phyloP scores from a whole-genome alignment of 1,140 invertebrate genomes.

The Drosophila miranda region DNA sequence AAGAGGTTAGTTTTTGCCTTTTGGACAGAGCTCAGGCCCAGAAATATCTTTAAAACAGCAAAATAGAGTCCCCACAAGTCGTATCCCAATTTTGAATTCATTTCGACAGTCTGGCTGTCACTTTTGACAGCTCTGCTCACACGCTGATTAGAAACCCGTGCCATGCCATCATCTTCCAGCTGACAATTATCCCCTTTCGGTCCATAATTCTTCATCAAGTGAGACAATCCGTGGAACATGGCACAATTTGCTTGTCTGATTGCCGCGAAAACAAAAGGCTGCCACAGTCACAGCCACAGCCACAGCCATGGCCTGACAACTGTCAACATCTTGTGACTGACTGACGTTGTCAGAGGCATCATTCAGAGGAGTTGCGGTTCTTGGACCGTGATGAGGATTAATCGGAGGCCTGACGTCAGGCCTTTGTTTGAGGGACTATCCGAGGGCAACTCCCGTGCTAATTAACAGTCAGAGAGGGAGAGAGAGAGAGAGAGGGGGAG shows the following conservation, averaged over 20 bases:
- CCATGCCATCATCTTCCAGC: conserved; percentile 18
- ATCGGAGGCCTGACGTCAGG: conserved; percentile 58
- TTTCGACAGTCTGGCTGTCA: too few relatives aligned
- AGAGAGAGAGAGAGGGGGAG: conserved; percentile 34
- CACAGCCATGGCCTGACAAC: conserved; percentile 31
- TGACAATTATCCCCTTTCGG: conserved; percentile 23
- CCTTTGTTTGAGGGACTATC: conserved; percentile 33
- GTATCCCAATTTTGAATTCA: too few relatives aligned
- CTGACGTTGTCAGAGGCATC: conserved; percentile 19
- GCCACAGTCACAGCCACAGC: too few relatives aligned
- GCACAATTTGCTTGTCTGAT: conserved; percentile 43
- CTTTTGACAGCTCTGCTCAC: background rate
- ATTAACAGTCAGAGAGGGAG: conserved; percentile 59
- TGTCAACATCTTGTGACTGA: conserved; percentile 46
- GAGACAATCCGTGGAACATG: conserved; percentile 2
- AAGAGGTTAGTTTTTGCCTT: too few relatives aligned
- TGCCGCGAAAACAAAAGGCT: conserved; percentile 45
- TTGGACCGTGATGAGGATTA: conserved; percentile 42
- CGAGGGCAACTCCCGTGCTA: conserved; percentile 40
- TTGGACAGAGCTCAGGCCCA: too few relatives aligned
- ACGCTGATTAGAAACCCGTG: conserved; percentile 32
- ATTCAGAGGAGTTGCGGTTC: conserved; percentile 29
- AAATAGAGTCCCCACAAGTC: too few relatives aligned
- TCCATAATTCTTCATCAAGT: conserved; percentile 28
- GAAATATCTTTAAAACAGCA: too few relatives aligned